A percentile compares a stretch with the other conserved stretches of the same genome.
Conservation (phyloP, 1,140 invertebrate species). For the Drosophila tani region DNA sequence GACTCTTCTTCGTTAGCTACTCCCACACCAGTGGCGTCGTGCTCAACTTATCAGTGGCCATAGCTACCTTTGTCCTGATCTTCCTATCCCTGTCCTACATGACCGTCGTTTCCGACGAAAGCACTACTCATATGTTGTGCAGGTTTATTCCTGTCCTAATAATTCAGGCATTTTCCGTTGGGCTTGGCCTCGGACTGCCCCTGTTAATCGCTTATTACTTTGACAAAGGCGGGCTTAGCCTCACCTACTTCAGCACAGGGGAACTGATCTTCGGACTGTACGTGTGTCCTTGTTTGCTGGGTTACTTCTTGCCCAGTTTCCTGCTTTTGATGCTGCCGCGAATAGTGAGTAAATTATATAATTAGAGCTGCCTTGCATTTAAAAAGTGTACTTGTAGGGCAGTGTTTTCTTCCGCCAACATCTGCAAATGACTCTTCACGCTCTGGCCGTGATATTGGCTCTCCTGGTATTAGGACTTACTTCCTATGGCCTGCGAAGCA, state of each 20-base stretch:
- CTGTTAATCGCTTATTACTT: constrained; percentile 85
- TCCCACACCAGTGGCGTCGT: constrained; percentile 86
- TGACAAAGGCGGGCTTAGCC: constrained; percentile 85
- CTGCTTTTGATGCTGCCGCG: constrained; percentile 76
- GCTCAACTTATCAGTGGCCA: constrained; percentile 86
- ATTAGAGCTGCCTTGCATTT: not conserved
- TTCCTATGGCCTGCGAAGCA: constrained; percentile 44
- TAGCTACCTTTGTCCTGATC: constrained; percentile 76
- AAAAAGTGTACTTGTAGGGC: not conserved
- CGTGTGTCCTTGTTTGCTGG: constrained; percentile 45
- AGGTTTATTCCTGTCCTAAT: constrained; percentile 54
- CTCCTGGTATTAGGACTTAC: constrained; percentile 42
- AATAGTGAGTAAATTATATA: constrained; percentile 35
- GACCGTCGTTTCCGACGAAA: constrained; percentile 31
- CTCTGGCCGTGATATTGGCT: constrained; percentile 53
- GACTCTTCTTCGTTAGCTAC: constrained; percentile 89
- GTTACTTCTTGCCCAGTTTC: constrained; percentile 48
- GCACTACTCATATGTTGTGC: constrained; percentile 31
- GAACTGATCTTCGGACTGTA: constrained; percentile 87
- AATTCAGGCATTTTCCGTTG: constrained; percentile 59
- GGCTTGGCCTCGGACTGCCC: constrained; percentile 85
- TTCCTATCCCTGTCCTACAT: constrained; percentile 79
- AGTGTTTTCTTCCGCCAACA: constrained; percentile 22
- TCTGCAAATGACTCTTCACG: constrained; percentile 61
- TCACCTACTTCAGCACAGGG: constrained; percentile 89